A percentile compares a stretch with the other conserved stretches of the same genome.
phyloP scores from a whole-genome alignment of 2,888 invertebrate species.

The Orchesellides sinensis region DNA sequence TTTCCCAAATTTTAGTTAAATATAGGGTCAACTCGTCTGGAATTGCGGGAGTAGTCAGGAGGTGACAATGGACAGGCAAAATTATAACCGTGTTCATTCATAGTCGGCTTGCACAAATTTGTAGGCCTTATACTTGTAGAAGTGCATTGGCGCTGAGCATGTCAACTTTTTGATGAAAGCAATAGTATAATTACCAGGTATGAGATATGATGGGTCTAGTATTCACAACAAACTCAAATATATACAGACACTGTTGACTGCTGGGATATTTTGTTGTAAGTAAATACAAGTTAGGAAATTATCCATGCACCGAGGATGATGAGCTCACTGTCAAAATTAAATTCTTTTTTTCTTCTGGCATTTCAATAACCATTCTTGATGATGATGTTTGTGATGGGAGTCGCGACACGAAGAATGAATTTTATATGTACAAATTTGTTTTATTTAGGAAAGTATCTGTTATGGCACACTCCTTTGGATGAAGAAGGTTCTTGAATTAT shows the following conservation, averaged over 20 bases:
- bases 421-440: background rate
- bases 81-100: no score
- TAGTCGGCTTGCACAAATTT: no score
- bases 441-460: background rate
- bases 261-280: no score
- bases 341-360: background rate
- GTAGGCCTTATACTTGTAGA: no score
- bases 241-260: no score
- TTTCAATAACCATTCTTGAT: background rate
- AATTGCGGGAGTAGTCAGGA: no score
- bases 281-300: background rate
- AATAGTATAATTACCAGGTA: slow-evolving; percentile 46
- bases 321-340: slow-evolving; percentile 44
- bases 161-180: no score
- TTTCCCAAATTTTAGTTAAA: no score
- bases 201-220: slow-evolving; percentile 12
- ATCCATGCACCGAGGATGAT: slow-evolving; percentile 19
- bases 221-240: no score
- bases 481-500: background rate
- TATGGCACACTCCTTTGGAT: background rate
- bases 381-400: background rate
- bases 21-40: no score
- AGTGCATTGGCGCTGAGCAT: no score
- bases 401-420: background rate
- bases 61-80: no score